phyloP scores from a whole-genome alignment of 2,888 invertebrate species.

The Scaptodrosophila latifasciaeformis region DNA sequence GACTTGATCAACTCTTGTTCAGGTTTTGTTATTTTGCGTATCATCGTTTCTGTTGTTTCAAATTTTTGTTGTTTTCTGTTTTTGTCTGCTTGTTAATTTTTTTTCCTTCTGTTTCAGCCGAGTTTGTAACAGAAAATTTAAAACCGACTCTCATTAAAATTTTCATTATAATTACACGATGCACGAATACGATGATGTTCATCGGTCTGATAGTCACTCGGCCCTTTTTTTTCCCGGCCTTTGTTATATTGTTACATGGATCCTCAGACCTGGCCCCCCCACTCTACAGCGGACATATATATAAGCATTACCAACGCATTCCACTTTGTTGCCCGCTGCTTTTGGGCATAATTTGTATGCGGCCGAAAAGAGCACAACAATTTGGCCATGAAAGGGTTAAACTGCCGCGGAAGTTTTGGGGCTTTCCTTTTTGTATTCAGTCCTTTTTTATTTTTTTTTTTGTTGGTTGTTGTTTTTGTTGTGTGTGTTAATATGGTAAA shows the following conservation, averaged over 20 bases:
- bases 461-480: no score
- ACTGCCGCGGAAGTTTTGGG: constrained; percentile 33
- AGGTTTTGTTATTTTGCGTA: no score
- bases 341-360: constrained; percentile 62
- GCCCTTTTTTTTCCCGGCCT: not conserved
- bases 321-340: constrained; percentile 35
- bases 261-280: no score
- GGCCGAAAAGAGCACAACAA: constrained; percentile 52
- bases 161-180: constrained; percentile 66
- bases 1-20: no score
- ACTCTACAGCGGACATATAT: no score
- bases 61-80: no score
- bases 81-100: no score
- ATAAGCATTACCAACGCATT: constrained; percentile 12
- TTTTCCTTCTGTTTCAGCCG: no score
- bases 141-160: constrained; percentile 64
- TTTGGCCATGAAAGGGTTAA: constrained; percentile 60
- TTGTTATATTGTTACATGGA: no score
- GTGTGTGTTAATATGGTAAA: constrained; percentile 21
- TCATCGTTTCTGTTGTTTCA: constrained; percentile 56
- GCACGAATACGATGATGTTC: not conserved
- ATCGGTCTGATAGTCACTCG: no score
- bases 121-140: constrained; percentile 42
- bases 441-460: constrained; percentile 10
- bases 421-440: constrained; percentile 23